Evolutionary conservation across 92 coral and sea anemone species (phyloP), one percentile per base, ranked within the genome.

Genomic region (Actinostola sp.): DNA sequence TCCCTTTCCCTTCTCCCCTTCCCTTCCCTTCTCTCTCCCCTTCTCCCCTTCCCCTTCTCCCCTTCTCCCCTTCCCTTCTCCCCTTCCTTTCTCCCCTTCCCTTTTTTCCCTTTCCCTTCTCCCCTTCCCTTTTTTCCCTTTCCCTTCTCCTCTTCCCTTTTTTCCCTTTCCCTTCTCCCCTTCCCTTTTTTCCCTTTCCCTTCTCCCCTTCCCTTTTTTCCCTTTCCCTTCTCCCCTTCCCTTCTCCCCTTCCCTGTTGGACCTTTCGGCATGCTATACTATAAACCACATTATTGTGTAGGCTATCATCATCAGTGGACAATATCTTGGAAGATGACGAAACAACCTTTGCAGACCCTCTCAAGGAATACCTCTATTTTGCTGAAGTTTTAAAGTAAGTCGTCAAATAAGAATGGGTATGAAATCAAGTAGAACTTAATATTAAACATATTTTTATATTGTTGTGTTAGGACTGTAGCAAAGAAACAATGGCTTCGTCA

Each of bases 401-500:
- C n/a, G n/a, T n/a, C n/a, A n/a, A n/a, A n/a, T n/a, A n/a, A 5
- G 38, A 63, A 32, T 26, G 5, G 10, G 2, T 11, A 63, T 32
- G 57, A 16, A 16, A 17, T 21, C 11, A 4, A 36, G 42, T 16
- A 23, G 32, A 3, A 16, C 16, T 32, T 25, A 55, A 55, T 15
- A 31, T 15, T 55, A 24, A 8, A 14, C 3, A 55, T 3, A 2
- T 16, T 21, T 2, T 15, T 12, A 0, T 9, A 24, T 15, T 2
- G 3, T 55, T 15, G 67, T 51, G 60, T 31, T 30, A 94, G 98
- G 75, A 82, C 77, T 34, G 93, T 94, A 63, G 86, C 98, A 5
- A 89, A 83, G 79, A 91, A 81, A 68, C 98, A 94, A 72, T 92
- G 90, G 80, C 79, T 94, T 19, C 89, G 98, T 24, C 98, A 94